These are phyloP conservation scores for Limnephilus lunatus DNA, from an alignment of 2,888 invertebrate species.

Conservation along the genomic window DNA sequence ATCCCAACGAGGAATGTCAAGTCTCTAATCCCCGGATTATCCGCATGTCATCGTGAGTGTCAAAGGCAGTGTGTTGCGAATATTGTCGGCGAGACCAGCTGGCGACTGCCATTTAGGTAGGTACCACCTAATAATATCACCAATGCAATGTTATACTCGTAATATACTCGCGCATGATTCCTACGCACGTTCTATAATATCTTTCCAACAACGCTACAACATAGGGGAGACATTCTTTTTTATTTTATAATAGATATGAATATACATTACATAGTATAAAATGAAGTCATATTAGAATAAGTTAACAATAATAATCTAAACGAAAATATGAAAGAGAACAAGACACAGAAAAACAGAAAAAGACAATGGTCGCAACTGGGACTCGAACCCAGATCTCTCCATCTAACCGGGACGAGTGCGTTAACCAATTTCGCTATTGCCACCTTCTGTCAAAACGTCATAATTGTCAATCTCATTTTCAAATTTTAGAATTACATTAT, in stretches of 20 bases:
- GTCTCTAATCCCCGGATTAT: not conserved
- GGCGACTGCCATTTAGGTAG: not conserved
- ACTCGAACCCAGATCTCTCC: no score
- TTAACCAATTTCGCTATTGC: no score
- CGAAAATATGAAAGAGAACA: no score
- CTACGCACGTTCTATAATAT: not conserved
- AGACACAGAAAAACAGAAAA: no score
- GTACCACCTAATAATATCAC: not conserved
- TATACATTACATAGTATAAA: no score
- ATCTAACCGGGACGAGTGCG: no score
- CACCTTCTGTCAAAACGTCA: no score
- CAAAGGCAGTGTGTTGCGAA: conserved; percentile 2
- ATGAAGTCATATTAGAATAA: no score
- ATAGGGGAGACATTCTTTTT: not conserved
- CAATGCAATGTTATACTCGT: not conserved
- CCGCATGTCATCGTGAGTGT: not conserved
- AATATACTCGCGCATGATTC: not conserved
- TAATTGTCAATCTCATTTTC: no score
- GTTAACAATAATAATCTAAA: no score
- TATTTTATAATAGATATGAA: not conserved
- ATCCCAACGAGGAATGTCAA: not conserved
- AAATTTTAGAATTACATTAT: no score
- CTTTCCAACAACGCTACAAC: not conserved
- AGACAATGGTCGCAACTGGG: no score
- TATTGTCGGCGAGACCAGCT: not conserved